A percentile compares a stretch with the other conserved stretches of the same genome.
Conservation (phyloP, 1,140 invertebrate species). For the Bombus polaris region DNA sequence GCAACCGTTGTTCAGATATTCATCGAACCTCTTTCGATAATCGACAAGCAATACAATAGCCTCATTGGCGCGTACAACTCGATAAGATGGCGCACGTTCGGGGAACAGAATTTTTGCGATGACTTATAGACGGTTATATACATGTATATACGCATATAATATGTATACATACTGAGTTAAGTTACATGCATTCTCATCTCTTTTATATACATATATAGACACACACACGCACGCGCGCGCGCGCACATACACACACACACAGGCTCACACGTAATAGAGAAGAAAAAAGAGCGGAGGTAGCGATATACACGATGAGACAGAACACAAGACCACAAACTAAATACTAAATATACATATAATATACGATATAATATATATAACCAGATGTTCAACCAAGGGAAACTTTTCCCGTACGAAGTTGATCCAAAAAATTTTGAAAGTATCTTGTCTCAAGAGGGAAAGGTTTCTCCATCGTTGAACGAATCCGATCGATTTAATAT, state of each 20-base stretch:
- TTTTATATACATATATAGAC: constrained; percentile 38
- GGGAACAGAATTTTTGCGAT: constrained; percentile 23
- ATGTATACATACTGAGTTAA: constrained; percentile 40
- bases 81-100: constrained; percentile 21
- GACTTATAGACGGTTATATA: constrained; percentile 38
- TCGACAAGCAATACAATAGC: constrained; percentile 33
- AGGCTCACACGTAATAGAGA: background rate
- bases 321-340: constrained; percentile 18
- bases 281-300: background rate
- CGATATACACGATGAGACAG: background rate
- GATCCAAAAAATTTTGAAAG: constrained; percentile 21
- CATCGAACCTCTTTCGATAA: constrained; percentile 16
- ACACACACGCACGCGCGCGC: background rate
- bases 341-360: constrained; percentile 54
- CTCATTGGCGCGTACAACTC: constrained; percentile 38
- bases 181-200: constrained; percentile 48
- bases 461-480: background rate
- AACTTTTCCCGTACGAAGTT: background rate
- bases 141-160: constrained; percentile 47
- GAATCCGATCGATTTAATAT: constrained; percentile 14
- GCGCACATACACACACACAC: background rate
- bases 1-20: background rate
- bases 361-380: constrained; percentile 27
- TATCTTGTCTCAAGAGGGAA: constrained; percentile 19
- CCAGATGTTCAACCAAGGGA: background rate